A percentile compares a stretch with the other conserved stretches of the same genome.
Evolutionary conservation across 2,888 invertebrate genomes (phyloP).

Genomic region (Podabrus alpinus): DNA sequence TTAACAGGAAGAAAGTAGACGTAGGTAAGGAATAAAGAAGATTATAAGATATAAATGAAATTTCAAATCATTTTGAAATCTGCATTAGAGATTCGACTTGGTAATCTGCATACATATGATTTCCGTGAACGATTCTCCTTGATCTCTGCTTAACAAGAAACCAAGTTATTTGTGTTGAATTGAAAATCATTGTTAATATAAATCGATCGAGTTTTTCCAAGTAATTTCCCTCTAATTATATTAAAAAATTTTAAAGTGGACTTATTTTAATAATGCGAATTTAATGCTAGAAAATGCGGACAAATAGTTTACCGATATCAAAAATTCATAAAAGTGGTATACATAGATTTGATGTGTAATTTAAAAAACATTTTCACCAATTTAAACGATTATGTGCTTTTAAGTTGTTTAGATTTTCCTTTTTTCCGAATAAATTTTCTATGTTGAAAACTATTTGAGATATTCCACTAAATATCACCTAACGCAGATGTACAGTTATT

Average conservation of each 20-base stretch:
- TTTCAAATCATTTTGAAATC: slow-evolving; percentile 21
- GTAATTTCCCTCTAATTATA: not conserved
- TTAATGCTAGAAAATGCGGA: not conserved
- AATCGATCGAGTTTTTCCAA: slow-evolving; percentile 6
- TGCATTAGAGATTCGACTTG: slow-evolving; percentile 30
- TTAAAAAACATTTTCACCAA: not conserved
- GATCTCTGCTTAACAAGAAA: slow-evolving; percentile 25
- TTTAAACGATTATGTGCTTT: not conserved
- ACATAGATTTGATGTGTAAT: not conserved
- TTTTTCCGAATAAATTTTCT: not conserved
- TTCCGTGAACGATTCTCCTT: slow-evolving; percentile 24
- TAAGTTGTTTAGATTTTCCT: not conserved
- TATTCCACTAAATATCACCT: not conserved
- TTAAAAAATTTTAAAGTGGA: not conserved
- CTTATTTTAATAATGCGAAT: not conserved
- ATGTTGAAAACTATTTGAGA: not conserved
- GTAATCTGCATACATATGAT: slow-evolving; percentile 39
- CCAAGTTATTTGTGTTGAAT: slow-evolving; percentile 29
- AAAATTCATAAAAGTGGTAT: not conserved
- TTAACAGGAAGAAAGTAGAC: not conserved
- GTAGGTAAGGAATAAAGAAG: slow-evolving; percentile 6
- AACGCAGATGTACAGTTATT: not conserved
- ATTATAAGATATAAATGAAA: slow-evolving; percentile 23
- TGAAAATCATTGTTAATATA: slow-evolving; percentile 37
- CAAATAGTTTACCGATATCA: not conserved